These are phyloP conservation scores for Tenodera sinensis DNA, from an alignment of 2,888 invertebrate genomes.

Conservation along the genomic window DNA sequence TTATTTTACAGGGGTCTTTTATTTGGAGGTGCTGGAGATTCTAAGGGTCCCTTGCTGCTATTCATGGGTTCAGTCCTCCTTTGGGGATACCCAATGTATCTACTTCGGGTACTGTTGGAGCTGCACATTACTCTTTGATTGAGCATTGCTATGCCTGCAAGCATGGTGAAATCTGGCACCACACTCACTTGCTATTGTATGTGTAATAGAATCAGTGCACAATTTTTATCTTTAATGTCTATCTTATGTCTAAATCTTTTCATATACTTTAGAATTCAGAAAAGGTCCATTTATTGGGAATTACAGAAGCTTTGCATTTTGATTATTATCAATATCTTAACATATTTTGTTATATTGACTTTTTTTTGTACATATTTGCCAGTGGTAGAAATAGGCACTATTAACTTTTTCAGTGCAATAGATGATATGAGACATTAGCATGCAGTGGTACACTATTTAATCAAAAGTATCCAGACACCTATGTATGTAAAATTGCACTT, in stretches of 20 bases:
- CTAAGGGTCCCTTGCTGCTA: conserved; percentile 81
- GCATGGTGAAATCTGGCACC: neutral
- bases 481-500: too few species aligned
- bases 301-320: neutral
- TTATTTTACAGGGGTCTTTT: conserved; percentile 63
- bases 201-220: neutral
- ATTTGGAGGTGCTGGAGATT: conserved; percentile 88
- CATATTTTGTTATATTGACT: neutral
- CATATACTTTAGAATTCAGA: neutral
- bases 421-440: too few species aligned
- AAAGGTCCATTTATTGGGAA: neutral
- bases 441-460: too few species aligned
- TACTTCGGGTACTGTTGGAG: conserved; percentile 63
- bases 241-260: neutral
- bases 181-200: neutral
- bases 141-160: neutral
- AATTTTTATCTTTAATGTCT: neutral
- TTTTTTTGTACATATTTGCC: too few species aligned
- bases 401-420: too few species aligned
- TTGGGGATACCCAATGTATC: conserved; percentile 94
- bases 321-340: neutral
- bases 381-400: too few species aligned
- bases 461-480: too few species aligned
- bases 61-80: conserved; percentile 80
- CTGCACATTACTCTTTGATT: neutral